Evolutionary conservation across 1,140 invertebrate species (phyloP), one percentile per base, ranked within the genome.

Genomic region (Lerema accius): DNA sequence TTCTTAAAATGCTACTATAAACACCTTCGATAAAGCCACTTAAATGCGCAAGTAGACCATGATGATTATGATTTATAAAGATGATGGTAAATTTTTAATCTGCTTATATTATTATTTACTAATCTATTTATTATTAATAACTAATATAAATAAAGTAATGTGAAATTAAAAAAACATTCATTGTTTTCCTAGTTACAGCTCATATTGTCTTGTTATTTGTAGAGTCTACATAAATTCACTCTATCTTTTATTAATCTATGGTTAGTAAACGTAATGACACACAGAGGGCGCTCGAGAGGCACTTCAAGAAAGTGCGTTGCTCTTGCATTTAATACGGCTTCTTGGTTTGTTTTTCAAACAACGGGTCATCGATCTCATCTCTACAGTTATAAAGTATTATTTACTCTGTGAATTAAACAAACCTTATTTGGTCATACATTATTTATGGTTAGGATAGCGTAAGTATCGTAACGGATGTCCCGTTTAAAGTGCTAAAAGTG

Each of bases 381-480:
- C 39, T 39, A 55, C 51, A 43, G 51, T 55, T 43, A 55, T 55
- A 55, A 43, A 42, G 51, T 55, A 55, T 55, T 55, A 55, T 55
- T 55, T 55, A 43, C 39, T 16, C 13, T 42, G 13, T 53, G 35
- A 16, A 40, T 53, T 15, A 42, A 55, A 55, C 51, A 55, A 40
- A 55, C 39, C 39, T 55, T 43, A 55, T 53, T 53, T 40, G 40
- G 50, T 19, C 50, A 39, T 10, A 13, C 15, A 53, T 28, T 55
- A 32, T 32, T 55, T 55, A 23, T 55, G 40, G 17, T 28, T 39
- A 43, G 51, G 26, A 15, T 43, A 55, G 23, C 51, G 17, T 15
- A 55, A 55, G 11, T 40, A 40, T 26, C 11, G 14, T 55, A 55
- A 55, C 51, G 51, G 51, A 10, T 55, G 39, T 43, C 39, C 51